Evolutionary conservation across 64 coral and sea anemone genomes (phyloP), one percentile per base, ranked within the genome.

Genomic region (Dendrophyllia cribrosa): DNA sequence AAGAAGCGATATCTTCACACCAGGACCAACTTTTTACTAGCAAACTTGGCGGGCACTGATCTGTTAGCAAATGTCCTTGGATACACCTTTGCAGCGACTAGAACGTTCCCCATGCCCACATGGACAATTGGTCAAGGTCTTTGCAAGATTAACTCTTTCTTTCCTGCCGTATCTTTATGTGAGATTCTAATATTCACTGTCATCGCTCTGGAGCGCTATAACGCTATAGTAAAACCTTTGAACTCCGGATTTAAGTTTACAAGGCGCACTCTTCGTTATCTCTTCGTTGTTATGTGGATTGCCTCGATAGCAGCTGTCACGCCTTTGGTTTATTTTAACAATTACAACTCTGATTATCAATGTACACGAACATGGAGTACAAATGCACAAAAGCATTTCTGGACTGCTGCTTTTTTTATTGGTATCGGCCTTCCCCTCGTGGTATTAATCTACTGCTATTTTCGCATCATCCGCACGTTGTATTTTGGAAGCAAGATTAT

Each of bases 1-100:
- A 89, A 77, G 59, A 89, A 76, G 11, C 87, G 87, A 50, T 59
- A 24, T 74, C 87, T 89, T 65, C 87, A 11, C 10, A 76, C 73
- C 24, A 89, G 43, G 15, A 89, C 87, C 5, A 89, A 89, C 72
- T 64, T 63, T 1, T 76, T 89, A 65, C 59, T 89, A 3, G 70
- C 73, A 65, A 89, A 89, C 43, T 51, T 89, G 19, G 87, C 70
- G 0, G 58, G 25, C 7, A 66, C 72, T 24, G 87, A 89, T 16
- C 51, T 89, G 34, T 13, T 89, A 14, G 51, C 72, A 24, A 46
- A 23, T 60, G 9, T 76, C 3, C 19, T 89, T 10, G 72, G 59
- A 6, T 84, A 84, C 19, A 12, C 80, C 9, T 17, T 66, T 8
- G 80, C 43, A 23, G 4, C 5, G 5, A 14, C 61, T 6, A 43